Evolutionary conservation across 2,113 vertebrate genomes (phyloP), one percentile per base, ranked within the genome.

Genomic region (Silurus glanis): DNA sequence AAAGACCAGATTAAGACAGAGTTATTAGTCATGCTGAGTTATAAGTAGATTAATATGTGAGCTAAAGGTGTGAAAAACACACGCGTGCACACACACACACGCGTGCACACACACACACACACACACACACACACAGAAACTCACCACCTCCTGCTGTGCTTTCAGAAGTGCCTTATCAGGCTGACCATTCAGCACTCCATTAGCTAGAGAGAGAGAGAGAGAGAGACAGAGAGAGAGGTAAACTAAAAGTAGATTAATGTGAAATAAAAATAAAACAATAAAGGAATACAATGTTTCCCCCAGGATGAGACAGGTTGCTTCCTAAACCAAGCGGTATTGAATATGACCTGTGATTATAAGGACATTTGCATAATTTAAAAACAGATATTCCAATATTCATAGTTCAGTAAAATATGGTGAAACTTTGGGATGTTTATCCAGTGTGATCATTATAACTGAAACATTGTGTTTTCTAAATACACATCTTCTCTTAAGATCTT

Each of bases 131-230:
- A 56, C 9, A 78, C 4, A 47, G 45, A 56, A 71, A 28, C 94
- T 12, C 89, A 96, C 95, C 95, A 96, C 95, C 88, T 96, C 95
- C 90, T 92, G 91, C 89, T 94, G 94, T 0, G 94, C 95, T 75
- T 89, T 89, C 61, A 94, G 89, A 58, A 94, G 90, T 10, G 93
- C 86, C 23, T 92, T 83, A 10, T 94, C 94, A 49, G 91, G 47
- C 28, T 86, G 88, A 6, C 91, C 90, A 0, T 90, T 90, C 53
- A 88, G 88, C 7, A 91, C 8, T 5, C 90, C 93, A 51, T 93
- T 95, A 0, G 90, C 95, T 95, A 64, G 89, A 80, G 83, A 88
- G 56, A 90, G 72, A 88, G 55, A 72, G 16, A 64, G 79, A 59
- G 66, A 23, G 9, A 45, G 66, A 61, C 0, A 62, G 13, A 59